Evolutionary conservation across 1,140 invertebrate genomes (phyloP).

Genomic region (Zeugodacus cucurbitae): DNA sequence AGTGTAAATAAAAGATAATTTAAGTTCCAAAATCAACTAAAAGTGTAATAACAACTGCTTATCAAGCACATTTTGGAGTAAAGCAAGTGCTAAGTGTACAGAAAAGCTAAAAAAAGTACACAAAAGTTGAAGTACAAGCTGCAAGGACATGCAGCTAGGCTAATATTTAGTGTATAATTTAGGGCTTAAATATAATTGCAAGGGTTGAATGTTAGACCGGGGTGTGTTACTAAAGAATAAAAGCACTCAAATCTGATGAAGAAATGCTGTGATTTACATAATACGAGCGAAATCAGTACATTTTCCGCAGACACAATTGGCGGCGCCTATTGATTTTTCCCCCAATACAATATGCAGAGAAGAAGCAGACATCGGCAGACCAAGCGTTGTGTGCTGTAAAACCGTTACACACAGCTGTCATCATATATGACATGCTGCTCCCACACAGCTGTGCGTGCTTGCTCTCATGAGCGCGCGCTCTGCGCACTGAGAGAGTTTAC

Average conservation of each 20-base stretch:
- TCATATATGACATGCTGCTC: not conserved
- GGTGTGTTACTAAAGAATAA: not conserved
- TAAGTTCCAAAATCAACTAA: not conserved
- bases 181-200: no score
- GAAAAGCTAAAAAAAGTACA: not conserved
- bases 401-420: not conserved
- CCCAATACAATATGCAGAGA: not conserved
- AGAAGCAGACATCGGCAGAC: not conserved
- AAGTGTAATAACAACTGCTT: not conserved
- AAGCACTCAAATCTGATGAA: not conserved
- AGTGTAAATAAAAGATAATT: not conserved
- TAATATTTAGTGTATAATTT: not conserved
- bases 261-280: not conserved
- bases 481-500: not conserved
- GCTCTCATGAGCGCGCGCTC: not conserved
- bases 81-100: not conserved
- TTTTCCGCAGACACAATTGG: not conserved
- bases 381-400: not conserved
- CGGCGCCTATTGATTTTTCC: constrained; percentile 26
- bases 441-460: not conserved
- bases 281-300: not conserved
- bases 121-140: not conserved
- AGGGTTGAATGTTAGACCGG: not conserved
- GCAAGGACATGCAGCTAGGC: not conserved
- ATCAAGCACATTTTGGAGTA: no score